Percentiles rank a stretch among this genome's conserved stretches.
Conservation (phyloP, 2,797 vertebrate species). For the Xiphophorus birchmanni region DNA sequence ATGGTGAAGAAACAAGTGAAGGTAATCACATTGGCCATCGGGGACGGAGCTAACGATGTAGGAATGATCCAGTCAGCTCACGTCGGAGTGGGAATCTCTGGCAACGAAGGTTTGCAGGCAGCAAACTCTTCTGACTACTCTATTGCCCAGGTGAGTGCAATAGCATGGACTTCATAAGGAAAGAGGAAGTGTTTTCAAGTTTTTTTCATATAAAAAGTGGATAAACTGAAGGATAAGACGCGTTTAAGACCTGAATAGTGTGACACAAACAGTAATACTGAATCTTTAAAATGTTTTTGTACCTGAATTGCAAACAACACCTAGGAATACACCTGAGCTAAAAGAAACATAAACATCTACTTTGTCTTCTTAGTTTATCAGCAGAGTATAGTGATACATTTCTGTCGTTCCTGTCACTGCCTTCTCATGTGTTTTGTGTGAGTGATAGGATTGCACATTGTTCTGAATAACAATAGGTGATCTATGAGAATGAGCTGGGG, state of each 20-base stretch:
- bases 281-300: background rate
- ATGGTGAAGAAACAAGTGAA: slow-evolving; percentile 99
- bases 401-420: slow-evolving; percentile 27
- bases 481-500: slow-evolving; percentile 41
- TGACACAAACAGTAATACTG: background rate
- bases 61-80: slow-evolving; percentile 99
- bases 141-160: slow-evolving; percentile 90
- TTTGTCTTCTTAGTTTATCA: slow-evolving; percentile 3
- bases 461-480: slow-evolving; percentile 53
- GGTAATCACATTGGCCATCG: slow-evolving; percentile 95
- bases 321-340: background rate
- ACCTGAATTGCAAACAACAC: background rate
- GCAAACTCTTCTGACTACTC: slow-evolving; percentile 99
- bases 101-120: slow-evolving; percentile 97
- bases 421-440: slow-evolving; percentile 35
- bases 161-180: background rate
- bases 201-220: background rate
- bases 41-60: slow-evolving; percentile 97
- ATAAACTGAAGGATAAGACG: background rate
- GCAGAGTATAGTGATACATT: background rate
- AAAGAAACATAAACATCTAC: background rate
- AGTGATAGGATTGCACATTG: slow-evolving; percentile 57
- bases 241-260: background rate
- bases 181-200: background rate
- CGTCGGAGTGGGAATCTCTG: slow-evolving; percentile 96